Evolutionary conservation across 2,888 invertebrate genomes (phyloP).

Genomic region (Incurvaria masculella): DNA sequence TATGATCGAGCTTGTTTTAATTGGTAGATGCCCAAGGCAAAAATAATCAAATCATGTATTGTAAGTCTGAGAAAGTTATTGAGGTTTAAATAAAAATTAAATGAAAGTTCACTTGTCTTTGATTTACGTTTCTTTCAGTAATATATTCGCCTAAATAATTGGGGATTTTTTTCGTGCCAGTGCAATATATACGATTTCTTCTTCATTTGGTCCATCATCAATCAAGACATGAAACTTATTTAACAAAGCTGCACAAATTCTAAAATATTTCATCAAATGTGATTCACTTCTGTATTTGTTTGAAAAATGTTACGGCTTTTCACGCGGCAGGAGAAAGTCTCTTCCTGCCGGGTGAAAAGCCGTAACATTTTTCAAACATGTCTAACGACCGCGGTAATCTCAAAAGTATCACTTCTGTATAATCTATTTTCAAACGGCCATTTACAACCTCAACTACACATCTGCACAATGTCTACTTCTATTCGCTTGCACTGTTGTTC

Average conservation of each 20-base stretch:
- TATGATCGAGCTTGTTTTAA: constrained; percentile 8
- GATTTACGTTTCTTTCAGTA: neutral
- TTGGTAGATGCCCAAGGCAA: constrained; percentile 4
- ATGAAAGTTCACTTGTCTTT: neutral
- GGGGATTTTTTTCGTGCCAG: no score
- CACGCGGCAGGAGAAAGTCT: no score
- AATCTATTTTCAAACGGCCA: neutral
- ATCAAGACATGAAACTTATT: neutral
- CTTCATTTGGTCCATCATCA: no score
- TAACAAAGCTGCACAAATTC: neutral
- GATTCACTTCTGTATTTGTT: neutral
- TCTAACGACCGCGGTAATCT: no score
- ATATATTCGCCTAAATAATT: neutral
- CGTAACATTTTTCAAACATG: no score
- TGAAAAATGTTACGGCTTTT: no score
- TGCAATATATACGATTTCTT: no score
- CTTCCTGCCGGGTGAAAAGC: no score
- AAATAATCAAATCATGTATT: neutral
- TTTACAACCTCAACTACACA: no score
- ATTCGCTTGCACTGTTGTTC: no score
- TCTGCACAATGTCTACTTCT: no score
- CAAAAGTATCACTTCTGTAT: neutral
- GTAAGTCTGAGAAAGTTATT: neutral
- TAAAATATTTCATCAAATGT: neutral
- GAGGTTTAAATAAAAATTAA: neutral